Evolutionary conservation across 2,888 invertebrate genomes (phyloP).

Genomic region (Troides helena): DNA sequence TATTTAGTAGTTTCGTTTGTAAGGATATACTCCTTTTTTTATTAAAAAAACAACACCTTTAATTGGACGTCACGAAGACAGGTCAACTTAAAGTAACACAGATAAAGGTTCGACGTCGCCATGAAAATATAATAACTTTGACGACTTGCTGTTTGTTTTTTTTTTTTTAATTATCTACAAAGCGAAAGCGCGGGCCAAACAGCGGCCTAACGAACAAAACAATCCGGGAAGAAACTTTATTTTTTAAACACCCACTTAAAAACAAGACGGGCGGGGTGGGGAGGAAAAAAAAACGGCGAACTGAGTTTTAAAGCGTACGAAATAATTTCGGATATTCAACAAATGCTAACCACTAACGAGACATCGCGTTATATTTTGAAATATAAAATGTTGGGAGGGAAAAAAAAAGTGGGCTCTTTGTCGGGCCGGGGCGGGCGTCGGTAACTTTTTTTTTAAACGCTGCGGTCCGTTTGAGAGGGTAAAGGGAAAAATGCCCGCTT

Average conservation of each 20-base stretch:
- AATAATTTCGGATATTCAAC: slow-evolving; percentile 77
- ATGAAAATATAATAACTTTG: slow-evolving; percentile 8
- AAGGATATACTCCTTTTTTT: neutral
- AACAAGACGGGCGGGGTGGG: slow-evolving; percentile 49
- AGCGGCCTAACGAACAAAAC: slow-evolving; percentile 35
- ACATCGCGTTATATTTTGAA: slow-evolving; percentile 74
- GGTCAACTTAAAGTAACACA: no score
- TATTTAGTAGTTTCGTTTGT: neutral
- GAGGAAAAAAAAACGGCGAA: slow-evolving; percentile 56
- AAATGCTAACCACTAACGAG: slow-evolving; percentile 77
- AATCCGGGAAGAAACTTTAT: slow-evolving; percentile 45
- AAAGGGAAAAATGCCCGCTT: slow-evolving; percentile 71
- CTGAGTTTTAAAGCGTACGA: slow-evolving; percentile 47
- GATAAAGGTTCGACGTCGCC: slow-evolving; percentile 6
- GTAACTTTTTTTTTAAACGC: slow-evolving; percentile 71
- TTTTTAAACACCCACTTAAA: slow-evolving; percentile 45
- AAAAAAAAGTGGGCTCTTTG: slow-evolving; percentile 61
- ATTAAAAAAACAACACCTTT: slow-evolving; percentile 1
- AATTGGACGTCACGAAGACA: slow-evolving; percentile 3
- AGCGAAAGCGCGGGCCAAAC: slow-evolving; percentile 27
- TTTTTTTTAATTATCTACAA: slow-evolving; percentile 36
- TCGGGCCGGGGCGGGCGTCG: slow-evolving; percentile 59
- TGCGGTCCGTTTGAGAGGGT: slow-evolving; percentile 73
- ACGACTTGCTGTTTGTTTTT: neutral
- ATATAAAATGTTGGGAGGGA: slow-evolving; percentile 59